Conservation (phyloP, 2,888 invertebrate species). For the Tetrapedia diversipes region DNA sequence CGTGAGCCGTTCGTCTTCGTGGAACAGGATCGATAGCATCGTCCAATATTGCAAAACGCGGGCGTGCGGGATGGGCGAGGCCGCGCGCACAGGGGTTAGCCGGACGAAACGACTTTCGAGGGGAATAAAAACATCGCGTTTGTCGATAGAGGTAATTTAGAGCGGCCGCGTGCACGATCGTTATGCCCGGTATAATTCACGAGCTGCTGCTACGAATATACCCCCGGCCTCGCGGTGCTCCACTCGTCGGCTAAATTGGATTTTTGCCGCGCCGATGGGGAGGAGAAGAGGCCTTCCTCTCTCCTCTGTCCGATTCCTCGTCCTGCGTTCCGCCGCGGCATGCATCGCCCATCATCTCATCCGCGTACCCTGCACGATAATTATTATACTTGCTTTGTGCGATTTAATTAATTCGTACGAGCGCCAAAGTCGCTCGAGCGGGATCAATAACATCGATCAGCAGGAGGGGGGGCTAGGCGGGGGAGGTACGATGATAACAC, state of each 20-base stretch:
- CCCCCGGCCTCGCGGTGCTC: constrained; percentile 25
- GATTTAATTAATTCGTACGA: constrained; percentile 17
- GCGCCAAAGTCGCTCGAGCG: no score
- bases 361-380: background rate
- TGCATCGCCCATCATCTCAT: background rate
- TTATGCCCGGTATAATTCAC: constrained; percentile 62
- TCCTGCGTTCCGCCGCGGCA: background rate
- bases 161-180: constrained; percentile 42
- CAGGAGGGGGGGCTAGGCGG: no score
- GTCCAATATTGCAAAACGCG: constrained; percentile 42
- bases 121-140: constrained; percentile 58
- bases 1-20: constrained; percentile 44
- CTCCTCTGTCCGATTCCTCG: constrained; percentile 18
- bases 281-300: background rate
- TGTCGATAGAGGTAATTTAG: constrained; percentile 60
- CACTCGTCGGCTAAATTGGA: constrained; percentile 62
- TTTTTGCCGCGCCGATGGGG: constrained; percentile 44
- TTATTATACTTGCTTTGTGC: no score
- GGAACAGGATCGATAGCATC: constrained; percentile 40
- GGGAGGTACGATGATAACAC: no score
- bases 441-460: no score
- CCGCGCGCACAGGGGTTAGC: background rate
- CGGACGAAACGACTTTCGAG: constrained; percentile 53
- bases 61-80: background rate
- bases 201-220: constrained; percentile 49